Conservation (phyloP, 2,888 invertebrate genomes). For the Microctonus hyperodae region DNA sequence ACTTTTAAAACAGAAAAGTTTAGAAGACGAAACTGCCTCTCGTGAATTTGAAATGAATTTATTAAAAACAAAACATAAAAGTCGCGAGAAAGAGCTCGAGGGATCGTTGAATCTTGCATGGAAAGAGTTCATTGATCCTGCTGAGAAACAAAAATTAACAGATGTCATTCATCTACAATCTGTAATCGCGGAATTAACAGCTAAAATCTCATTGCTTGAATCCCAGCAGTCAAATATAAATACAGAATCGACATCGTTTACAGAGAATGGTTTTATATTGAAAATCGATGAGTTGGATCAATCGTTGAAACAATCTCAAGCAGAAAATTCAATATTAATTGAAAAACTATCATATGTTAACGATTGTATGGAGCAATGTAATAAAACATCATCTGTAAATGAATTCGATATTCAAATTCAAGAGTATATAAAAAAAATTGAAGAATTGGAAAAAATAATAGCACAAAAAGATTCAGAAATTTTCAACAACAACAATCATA, state of each 20-base stretch:
- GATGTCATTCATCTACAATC: slow-evolving; percentile 18
- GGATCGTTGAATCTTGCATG: slow-evolving; percentile 31
- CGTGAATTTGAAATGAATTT: slow-evolving; percentile 67
- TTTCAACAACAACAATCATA: slow-evolving; percentile 41
- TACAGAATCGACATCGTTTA: background rate
- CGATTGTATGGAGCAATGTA: slow-evolving; percentile 21
- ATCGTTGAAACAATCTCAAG: slow-evolving; percentile 5
- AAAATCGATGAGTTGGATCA: slow-evolving; percentile 13
- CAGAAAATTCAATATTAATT: slow-evolving; percentile 6
- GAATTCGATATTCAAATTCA: background rate
- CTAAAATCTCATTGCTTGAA: slow-evolving; percentile 13
- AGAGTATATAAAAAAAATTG: background rate
- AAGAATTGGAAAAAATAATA: slow-evolving; percentile 57
- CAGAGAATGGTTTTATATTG: slow-evolving; percentile 2
- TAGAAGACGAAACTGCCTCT: slow-evolving; percentile 41
- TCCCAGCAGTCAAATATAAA: slow-evolving; percentile 18
- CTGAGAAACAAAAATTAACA: slow-evolving; percentile 22
- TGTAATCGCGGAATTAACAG: slow-evolving; percentile 1
- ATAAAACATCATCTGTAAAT: slow-evolving; percentile 21
- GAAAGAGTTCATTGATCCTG: slow-evolving; percentile 12
- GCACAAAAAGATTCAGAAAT: slow-evolving; percentile 54
- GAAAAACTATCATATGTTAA: background rate
- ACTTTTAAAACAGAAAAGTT: slow-evolving; percentile 40
- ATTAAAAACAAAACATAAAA: slow-evolving; percentile 65
- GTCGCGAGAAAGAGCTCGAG: slow-evolving; percentile 66